Evolutionary conservation across 2,888 invertebrate species (phyloP), one percentile per base, ranked within the genome.

Genomic region (Glyphotaelius pellucidus): DNA sequence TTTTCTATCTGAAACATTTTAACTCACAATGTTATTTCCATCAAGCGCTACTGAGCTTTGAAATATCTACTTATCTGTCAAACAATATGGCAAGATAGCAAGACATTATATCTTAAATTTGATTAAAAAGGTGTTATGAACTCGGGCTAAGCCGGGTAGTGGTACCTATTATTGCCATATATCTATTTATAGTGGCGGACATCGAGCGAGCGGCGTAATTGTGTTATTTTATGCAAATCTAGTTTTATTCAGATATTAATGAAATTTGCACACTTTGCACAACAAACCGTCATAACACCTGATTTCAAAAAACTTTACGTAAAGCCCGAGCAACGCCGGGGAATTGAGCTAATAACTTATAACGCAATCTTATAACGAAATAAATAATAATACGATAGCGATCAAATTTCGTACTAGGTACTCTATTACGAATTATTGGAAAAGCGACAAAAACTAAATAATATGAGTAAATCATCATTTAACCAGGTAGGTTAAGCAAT

Each of bases 401-500:
- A 67, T 25, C 25, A 25, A 25, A 67, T 67, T 67, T n/a, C 67
- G 67, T 67, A 67, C 67, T 25, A 9, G 9, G 38, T 38, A n/a
- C n/a, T 52, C 19, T 52, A 67, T 67, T n/a, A 25, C 25, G 67
- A 67, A 67, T 67, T 67, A 67, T 67, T 67, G 67, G 67, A 67
- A 67, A 67, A 67, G 67, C 67, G 67, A 67, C 67, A 67, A 67
- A 67, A 67, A 67, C 25, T 67, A 67, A 67, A 19, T 35, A 35
- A 35, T 38, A 67, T 67, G 25, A 67, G 67, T 67, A 67, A 67
- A 67, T 67, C 67, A 67, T 67, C n/a, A 67, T 67, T 67, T 67
- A 67, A 67, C 9, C 35, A 31, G 84, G 84, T 84, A 84, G 84
- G 84, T 35, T 32, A 84, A 38, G 32, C 83, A 84, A 52, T 85